Evolutionary conservation across 2,113 vertebrate species (phyloP).

Genomic region (Callipepla squamata): DNA sequence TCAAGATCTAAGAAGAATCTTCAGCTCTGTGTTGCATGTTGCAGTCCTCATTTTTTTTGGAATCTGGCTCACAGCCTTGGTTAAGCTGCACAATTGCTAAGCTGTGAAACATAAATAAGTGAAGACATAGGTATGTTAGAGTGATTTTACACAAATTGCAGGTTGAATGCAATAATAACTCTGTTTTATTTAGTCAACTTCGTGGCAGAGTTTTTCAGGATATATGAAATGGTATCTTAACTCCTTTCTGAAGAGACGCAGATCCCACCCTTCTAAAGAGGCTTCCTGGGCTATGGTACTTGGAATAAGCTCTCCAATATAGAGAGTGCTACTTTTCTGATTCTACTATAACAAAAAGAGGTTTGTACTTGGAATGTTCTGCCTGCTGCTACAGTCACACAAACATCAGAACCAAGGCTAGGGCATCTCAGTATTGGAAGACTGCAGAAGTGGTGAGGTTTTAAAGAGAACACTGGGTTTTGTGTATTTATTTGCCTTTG

Average conservation of each 20-base stretch:
- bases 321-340: not conserved
- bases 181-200: not conserved
- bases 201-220: not conserved
- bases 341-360: not conserved
- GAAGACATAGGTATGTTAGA: not conserved
- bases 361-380: not conserved
- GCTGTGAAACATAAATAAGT: not conserved
- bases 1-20: not conserved
- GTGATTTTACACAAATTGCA: not conserved
- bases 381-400: not conserved
- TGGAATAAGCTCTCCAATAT: not conserved
- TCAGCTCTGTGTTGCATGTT: not conserved
- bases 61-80: not conserved
- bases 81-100: not conserved
- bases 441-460: not conserved
- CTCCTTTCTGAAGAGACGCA: not conserved
- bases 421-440: not conserved
- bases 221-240: not conserved
- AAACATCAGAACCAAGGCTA: not conserved
- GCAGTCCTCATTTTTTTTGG: not conserved
- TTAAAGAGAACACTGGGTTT: not conserved
- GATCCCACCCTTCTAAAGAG: not conserved
- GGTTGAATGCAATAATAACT: not conserved
- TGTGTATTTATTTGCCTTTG: not conserved
- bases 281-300: not conserved